Evolutionary conservation across 2,888 invertebrate species (phyloP).

Genomic region (Lasioglossum leucozonium): DNA sequence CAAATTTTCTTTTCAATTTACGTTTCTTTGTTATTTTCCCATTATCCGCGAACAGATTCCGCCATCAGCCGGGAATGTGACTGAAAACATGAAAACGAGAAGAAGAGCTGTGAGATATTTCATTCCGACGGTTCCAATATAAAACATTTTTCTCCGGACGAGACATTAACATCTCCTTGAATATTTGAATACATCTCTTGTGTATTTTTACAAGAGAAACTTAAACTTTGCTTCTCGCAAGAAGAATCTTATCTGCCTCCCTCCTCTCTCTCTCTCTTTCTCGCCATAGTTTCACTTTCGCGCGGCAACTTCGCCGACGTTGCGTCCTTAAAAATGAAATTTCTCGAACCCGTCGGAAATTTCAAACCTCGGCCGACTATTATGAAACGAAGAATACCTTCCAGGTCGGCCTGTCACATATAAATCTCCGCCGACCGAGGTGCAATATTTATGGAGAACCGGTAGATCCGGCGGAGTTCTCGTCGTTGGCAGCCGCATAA

Average conservation of each 20-base stretch:
- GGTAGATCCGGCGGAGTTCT: slow-evolving; percentile 42
- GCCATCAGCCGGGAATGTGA: not conserved
- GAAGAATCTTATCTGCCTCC: not conserved
- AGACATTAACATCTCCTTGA: slow-evolving; percentile 7
- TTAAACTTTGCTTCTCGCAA: not conserved
- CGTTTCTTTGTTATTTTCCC: not conserved
- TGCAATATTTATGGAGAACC: slow-evolving; percentile 54
- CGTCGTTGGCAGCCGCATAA: slow-evolving; percentile 50
- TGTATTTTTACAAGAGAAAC: slow-evolving; percentile 13
- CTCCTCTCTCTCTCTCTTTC: not conserved
- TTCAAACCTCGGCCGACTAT: not conserved
- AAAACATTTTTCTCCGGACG: not conserved
- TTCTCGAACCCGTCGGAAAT: not conserved
- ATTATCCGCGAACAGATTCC: not conserved
- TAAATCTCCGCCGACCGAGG: slow-evolving; percentile 17
- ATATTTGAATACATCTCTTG: slow-evolving; percentile 6
- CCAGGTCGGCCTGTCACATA: not conserved
- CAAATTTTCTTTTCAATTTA: not conserved
- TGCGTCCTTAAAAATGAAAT: not conserved
- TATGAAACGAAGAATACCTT: slow-evolving; percentile 14
- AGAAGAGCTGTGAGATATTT: not conserved
- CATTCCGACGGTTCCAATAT: not conserved
- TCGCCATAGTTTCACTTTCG: not conserved
- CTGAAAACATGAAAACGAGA: not conserved
- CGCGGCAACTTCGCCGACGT: not conserved